phyloP scores from a whole-genome alignment of 2,888 invertebrate genomes.

The Stenotaenia linearis region DNA sequence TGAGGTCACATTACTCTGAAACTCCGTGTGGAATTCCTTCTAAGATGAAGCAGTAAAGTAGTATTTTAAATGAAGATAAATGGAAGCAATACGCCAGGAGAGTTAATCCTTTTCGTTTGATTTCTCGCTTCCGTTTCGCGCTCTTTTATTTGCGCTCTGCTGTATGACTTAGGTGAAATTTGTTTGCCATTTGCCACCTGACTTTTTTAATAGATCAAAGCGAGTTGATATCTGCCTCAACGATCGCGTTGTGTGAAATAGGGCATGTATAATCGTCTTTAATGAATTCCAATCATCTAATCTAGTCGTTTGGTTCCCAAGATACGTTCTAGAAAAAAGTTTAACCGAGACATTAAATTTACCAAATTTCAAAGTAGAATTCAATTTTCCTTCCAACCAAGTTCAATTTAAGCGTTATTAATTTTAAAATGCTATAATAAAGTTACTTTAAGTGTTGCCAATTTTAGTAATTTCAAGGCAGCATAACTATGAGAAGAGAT shows the following conservation, averaged over 20 bases:
- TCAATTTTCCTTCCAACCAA: not conserved
- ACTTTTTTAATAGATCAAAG: constrained; percentile 13
- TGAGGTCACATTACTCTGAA: not conserved
- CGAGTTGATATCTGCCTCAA: not conserved
- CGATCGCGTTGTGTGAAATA: not conserved
- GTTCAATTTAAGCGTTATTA: not conserved
- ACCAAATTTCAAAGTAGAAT: not conserved
- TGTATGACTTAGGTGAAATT: not conserved
- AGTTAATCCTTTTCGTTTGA: constrained; percentile 24
- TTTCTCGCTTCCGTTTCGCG: not conserved
- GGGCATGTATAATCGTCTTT: constrained; percentile 1
- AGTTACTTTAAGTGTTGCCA: not conserved
- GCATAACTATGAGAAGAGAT: no score
- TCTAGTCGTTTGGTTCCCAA: not conserved
- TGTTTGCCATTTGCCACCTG: constrained; percentile 14
- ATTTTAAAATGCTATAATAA: not conserved
- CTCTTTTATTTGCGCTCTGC: not conserved
- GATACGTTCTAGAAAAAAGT: not conserved
- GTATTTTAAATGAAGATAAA: constrained; percentile 26
- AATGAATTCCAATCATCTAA: constrained; percentile 20
- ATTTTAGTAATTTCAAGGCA: not conserved
- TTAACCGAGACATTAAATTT: not conserved
- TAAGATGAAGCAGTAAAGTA: not conserved
- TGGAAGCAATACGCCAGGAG: constrained; percentile 23
- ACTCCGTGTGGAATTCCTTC: not conserved